Conservation (phyloP, 1,140 invertebrate species). For the Wiebesia pumilae region DNA sequence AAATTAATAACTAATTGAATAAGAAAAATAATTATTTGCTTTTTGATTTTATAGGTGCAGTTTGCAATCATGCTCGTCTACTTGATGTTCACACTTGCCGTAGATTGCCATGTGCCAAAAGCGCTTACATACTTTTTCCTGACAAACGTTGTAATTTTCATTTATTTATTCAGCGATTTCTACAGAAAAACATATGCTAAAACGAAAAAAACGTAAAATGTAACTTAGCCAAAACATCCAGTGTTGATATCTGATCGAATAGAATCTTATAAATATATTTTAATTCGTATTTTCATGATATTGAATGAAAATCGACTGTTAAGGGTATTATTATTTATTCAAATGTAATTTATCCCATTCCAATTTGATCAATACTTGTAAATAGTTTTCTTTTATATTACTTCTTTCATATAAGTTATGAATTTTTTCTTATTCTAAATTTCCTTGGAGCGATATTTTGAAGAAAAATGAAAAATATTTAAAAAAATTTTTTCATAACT, state of each 20-base stretch:
- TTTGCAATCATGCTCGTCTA: conserved; percentile 77
- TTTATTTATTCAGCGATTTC: conserved; percentile 77
- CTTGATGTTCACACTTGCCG: conserved; percentile 71
- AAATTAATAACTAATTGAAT: too few species aligned
- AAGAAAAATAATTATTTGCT: too few species aligned
- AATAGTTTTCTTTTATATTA: conserved; percentile 4
- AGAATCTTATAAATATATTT: conserved; percentile 46
- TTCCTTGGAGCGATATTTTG: background rate
- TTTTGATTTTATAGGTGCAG: conserved; percentile 72
- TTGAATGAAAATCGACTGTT: background rate
- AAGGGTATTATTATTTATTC: conserved; percentile 36
- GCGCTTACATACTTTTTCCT: conserved; percentile 79
- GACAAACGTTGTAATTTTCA: conserved; percentile 75
- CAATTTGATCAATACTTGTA: conserved; percentile 1
- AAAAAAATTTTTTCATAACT: background rate
- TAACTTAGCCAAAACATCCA: background rate
- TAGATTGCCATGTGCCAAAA: conserved; percentile 77
- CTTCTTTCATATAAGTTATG: background rate
- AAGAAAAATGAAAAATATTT: background rate
- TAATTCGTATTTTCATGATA: conserved; percentile 3
- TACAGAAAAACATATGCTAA: conserved; percentile 78
- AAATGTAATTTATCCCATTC: conserved; percentile 15
- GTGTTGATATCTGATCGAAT: background rate
- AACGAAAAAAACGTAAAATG: conserved; percentile 52
- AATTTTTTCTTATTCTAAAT: background rate